These are phyloP conservation scores for Porites evermanni DNA, from an alignment of 92 coral and sea anemone genomes.

Conservation along the genomic window DNA sequence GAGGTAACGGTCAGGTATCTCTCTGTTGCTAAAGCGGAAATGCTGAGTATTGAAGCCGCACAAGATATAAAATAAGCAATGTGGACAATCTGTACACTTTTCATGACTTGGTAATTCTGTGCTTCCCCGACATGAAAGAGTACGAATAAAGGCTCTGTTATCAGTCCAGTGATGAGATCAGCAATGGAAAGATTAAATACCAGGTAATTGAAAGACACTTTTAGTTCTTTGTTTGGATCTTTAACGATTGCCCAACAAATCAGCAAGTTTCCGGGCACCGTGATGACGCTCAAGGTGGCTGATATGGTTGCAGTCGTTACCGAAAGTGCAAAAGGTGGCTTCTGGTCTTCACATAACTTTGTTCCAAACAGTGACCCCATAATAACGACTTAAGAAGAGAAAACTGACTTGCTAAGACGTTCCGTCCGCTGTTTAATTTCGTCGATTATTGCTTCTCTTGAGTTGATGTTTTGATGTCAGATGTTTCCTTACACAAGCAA, in stretches of 20 bases:
- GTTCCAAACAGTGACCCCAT: constrained; percentile 57
- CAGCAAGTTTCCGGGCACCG: constrained; percentile 76
- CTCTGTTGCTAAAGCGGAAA: constrained; percentile 78
- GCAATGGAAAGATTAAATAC: constrained; percentile 80
- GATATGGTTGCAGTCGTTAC: constrained; percentile 63
- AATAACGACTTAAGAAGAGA: background rate
- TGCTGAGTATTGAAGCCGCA: constrained; percentile 75
- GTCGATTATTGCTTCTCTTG: no score
- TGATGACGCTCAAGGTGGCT: constrained; percentile 65
- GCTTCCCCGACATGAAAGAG: constrained; percentile 74
- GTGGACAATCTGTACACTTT: constrained; percentile 55
- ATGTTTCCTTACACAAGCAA: no score
- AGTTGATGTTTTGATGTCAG: no score
- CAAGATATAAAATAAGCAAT: constrained; percentile 71
- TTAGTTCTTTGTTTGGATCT: constrained; percentile 76
- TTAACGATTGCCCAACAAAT: constrained; percentile 72
- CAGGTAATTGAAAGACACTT: constrained; percentile 77
- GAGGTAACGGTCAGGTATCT: constrained; percentile 82
- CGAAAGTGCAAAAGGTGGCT: constrained; percentile 77
- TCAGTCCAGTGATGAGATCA: constrained; percentile 70
- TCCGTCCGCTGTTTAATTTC: background rate
- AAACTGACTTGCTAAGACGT: background rate
- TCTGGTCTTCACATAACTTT: constrained; percentile 48
- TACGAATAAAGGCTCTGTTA: constrained; percentile 77
- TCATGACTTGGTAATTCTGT: constrained; percentile 36